Percentiles rank a stretch among this genome's conserved stretches.
phyloP scores from a whole-genome alignment of 2,888 invertebrate species.

The Netelia virgata region DNA sequence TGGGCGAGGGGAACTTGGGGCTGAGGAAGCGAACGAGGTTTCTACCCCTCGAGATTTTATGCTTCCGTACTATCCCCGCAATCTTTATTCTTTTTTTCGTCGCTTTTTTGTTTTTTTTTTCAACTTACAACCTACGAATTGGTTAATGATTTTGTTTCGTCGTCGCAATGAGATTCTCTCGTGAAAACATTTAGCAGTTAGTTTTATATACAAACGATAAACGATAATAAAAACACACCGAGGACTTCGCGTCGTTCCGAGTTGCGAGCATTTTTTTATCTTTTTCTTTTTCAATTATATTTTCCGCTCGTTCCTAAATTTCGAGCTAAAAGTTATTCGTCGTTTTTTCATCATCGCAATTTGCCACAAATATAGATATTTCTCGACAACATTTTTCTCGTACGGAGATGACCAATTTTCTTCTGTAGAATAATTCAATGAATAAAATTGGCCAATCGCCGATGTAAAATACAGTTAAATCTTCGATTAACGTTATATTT shows the following conservation, averaged over 20 bases:
- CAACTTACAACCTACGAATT: slow-evolving; percentile 56
- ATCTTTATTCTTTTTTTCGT: slow-evolving; percentile 9
- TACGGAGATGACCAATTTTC: slow-evolving; percentile 57
- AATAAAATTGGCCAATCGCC: slow-evolving; percentile 62
- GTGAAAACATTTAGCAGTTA: slow-evolving; percentile 81
- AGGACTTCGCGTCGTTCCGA: slow-evolving; percentile 47
- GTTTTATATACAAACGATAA: slow-evolving; percentile 79
- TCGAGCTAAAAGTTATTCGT: slow-evolving; percentile 18
- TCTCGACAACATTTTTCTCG: neutral
- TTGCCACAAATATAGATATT: too few species aligned
- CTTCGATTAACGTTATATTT: slow-evolving; percentile 76
- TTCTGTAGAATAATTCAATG: slow-evolving; percentile 53
- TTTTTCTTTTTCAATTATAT: slow-evolving; percentile 18
- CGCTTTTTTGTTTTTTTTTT: slow-evolving; percentile 12
- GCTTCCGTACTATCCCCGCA: slow-evolving; percentile 9
- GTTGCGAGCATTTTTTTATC: slow-evolving; percentile 67
- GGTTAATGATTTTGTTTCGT: slow-evolving; percentile 45
- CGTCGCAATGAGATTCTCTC: slow-evolving; percentile 67
- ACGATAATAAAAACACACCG: slow-evolving; percentile 78
- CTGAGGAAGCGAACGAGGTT: slow-evolving; percentile 53
- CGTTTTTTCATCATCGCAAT: neutral
- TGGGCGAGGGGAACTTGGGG: slow-evolving; percentile 33
- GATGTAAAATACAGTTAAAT: slow-evolving; percentile 82
- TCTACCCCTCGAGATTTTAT: slow-evolving; percentile 22
- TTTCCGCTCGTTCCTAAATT: slow-evolving; percentile 19